Base-by-base conservation (phyloP, 92 coral and sea anemone species). In the Parazoanthus atlanticus region DNA sequence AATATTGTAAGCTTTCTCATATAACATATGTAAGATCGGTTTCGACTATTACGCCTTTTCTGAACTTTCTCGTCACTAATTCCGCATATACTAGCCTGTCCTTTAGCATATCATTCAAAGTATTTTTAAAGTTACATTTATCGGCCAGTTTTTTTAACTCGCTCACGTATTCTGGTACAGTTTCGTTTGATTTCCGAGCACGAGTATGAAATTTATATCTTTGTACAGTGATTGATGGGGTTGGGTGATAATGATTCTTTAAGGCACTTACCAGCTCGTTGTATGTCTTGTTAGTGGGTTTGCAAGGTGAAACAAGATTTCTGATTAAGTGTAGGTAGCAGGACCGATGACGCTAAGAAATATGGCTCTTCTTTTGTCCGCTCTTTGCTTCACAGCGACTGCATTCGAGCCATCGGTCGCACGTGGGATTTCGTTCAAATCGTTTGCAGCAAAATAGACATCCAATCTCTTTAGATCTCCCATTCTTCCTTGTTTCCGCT, bases 241-340 rank as follows among this genome's bases (percentile, higher is more conserved):
- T 52, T 4, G 82, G 89, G 7, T 70, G 80, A n/a, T 85, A 47
- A 52, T 73, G 82, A 74, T 73, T 85, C 40, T 72, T 26, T 65
- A 85, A 85, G 17, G 33, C 70, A 85, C 89, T 52, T 74, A 85
- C 89, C 66, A 74, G 89, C 70, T 85, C 81, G 43, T 23, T 10
- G 80, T 73, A 74, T 0, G 73, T 25, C 52, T 46, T 85, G 30
- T 74, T 72, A 13, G 81, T 74, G 28, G 73, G 89, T 74, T 85
- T 85, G 46, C 80, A 8, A 11, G 81, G 82, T 41, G 81, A 85
- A 13, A 85, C 89, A 72, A 28, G 38, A 8, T 72, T 31, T 5
- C 40, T 72, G 11, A 29, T 38, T 19, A 72, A 19, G 76, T 30
- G 38, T 30, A 72, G 38, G 40, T 72, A 72, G 40, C 36, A 72